A percentile compares a stretch with the other conserved stretches of the same genome.
These are phyloP conservation scores for Dromas ardeola DNA, from an alignment of 2,113 vertebrate species.

Conservation along the genomic window DNA sequence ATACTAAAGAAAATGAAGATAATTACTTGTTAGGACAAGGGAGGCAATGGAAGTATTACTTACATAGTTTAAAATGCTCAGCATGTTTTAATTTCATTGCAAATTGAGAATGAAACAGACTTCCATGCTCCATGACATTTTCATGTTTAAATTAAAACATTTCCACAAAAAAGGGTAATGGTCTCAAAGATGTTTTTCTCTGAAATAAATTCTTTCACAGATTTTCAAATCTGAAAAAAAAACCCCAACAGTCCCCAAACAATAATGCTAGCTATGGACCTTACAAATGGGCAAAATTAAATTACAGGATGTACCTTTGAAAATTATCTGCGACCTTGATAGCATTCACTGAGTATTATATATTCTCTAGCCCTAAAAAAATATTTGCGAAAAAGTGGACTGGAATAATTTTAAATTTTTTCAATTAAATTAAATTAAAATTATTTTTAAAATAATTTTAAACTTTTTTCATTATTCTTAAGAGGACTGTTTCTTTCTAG, in stretches of 20 bases:
- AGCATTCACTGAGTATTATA: not conserved
- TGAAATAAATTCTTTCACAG: not conserved
- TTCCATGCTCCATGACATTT: not conserved
- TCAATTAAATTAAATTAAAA: not conserved
- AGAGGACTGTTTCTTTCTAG: not conserved
- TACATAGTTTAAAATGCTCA: not conserved
- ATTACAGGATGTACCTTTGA: not conserved
- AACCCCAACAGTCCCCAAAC: rapidly evolving
- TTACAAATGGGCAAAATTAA: not conserved
- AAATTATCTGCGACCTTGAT: not conserved
- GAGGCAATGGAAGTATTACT: not conserved
- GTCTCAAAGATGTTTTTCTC: not conserved
- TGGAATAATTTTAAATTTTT: not conserved
- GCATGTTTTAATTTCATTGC: not conserved
- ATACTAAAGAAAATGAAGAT: not conserved
- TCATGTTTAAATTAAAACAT: not conserved
- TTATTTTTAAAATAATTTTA: not conserved
- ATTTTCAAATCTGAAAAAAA: not conserved
- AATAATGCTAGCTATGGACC: not conserved
- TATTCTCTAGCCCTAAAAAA: not conserved
- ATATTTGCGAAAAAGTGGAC: not conserved
- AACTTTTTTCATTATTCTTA: not conserved
- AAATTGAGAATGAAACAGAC: not conserved
- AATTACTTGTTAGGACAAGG: not conserved
- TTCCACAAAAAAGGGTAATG: rapidly evolving